Base-by-base conservation (phyloP, 2,113 vertebrate species). In the Brachionichthys hirsutus region DNA sequence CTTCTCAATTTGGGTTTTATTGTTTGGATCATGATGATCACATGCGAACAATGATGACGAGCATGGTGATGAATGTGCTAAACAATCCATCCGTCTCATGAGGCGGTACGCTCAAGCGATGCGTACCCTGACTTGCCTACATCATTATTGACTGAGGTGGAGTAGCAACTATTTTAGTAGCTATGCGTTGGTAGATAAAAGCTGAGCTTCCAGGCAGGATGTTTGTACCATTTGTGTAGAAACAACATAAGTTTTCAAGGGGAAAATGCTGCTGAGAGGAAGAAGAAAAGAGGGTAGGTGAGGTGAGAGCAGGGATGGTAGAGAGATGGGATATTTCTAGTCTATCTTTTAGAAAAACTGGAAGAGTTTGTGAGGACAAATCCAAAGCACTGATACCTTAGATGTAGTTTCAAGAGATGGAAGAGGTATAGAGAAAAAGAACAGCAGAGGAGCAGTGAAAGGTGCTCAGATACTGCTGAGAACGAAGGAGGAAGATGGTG, bases 171-270 rank as follows among this genome's bases (percentile, higher is more conserved):
- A 83, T 89, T 89, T 85, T 75, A 63, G 84, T 53, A 57, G 64
- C 67, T 47, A 8, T 63, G 79, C 67, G 75, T 85, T 77, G 84
- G 83, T 76, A 81, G 85, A 89, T 88, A 66, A 89, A 89, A 88
- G 87, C 54, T 15, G 16, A 57, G 80, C 83, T 87, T 46, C 62
- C 70, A 73, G 85, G 77, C 82, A 72, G 72, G 52, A 75, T 63
- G 71, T 13, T 85, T 77, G 77, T 71, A 78, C 69, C 68, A 16
- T 15, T 53, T 66, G 53, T 62, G 67, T 74, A 83, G 72, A 78
- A 87, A 62, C 45, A 57, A 54, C 72, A 48, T 2, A 59, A 68
- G 15, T 64, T 78, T 82, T 76, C 54, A 75, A 63, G 59, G 77
- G 81, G 65, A 57, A 77, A 79, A 73, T 49, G 65, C 55, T 62